Percentiles rank a stretch among this genome's conserved stretches.
Conservation (phyloP, 2,888 invertebrate genomes). For the Trimorus sp. region DNA sequence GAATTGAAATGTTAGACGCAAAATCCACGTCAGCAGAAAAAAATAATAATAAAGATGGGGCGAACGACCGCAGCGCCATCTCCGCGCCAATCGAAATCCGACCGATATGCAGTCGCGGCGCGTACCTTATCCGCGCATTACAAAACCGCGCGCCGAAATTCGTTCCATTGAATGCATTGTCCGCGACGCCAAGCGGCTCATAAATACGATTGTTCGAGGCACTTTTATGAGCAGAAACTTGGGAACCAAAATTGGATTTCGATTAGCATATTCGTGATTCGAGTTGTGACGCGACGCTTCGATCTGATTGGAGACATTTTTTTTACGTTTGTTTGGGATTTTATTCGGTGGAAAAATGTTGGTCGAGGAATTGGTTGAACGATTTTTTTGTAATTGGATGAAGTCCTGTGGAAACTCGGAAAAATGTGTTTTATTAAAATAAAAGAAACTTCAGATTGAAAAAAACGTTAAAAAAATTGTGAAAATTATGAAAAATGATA, state of each 20-base stretch:
- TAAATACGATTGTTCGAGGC: slow-evolving; percentile 35
- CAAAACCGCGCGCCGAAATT: slow-evolving; percentile 33
- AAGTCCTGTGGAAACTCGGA: too few species aligned
- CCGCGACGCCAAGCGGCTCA: slow-evolving; percentile 25
- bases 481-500: too few species aligned
- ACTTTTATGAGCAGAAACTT: slow-evolving; percentile 5
- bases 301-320: too few species aligned
- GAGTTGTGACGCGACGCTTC: too few species aligned
- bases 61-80: too few species aligned
- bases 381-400: too few species aligned
- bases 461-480: too few species aligned
- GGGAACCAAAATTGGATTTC: slow-evolving; percentile 12
- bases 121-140: slow-evolving; percentile 19
- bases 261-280: slow-evolving; percentile 15
- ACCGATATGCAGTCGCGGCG: slow-evolving; percentile 31
- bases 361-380: too few species aligned
- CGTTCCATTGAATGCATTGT: slow-evolving; percentile 43
- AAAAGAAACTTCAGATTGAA: too few species aligned
- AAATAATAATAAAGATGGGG: background rate
- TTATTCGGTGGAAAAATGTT: too few species aligned
- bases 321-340: too few species aligned
- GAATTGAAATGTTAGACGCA: slow-evolving; percentile 54
- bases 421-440: too few species aligned
- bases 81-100: background rate
- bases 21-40: slow-evolving; percentile 32